Evolutionary conservation across 2,888 invertebrate genomes (phyloP).

Genomic region (Arenicola marina): DNA sequence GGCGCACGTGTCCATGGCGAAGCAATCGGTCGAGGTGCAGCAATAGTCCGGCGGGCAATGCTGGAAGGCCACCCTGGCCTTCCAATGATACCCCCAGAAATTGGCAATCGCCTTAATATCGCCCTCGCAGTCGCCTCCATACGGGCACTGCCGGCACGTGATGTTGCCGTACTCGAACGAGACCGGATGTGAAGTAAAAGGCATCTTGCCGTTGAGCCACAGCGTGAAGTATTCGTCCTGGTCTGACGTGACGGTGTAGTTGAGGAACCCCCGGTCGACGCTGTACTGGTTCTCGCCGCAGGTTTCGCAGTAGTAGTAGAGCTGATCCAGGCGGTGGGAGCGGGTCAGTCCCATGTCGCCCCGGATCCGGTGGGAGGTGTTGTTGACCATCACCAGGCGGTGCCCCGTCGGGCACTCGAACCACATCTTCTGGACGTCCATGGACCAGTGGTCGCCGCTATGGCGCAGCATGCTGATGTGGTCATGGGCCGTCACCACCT

Average conservation of each 20-base stretch:
- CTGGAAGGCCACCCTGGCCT: constrained; percentile 9
- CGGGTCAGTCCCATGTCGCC: constrained; percentile 13
- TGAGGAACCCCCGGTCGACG: constrained; percentile 21
- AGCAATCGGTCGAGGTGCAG: constrained; percentile 11
- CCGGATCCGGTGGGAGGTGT: constrained; percentile 16
- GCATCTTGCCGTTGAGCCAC: constrained; percentile 13
- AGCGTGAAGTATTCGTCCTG: constrained; percentile 16
- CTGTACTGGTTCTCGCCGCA: constrained; percentile 26
- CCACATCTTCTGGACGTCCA: constrained; percentile 14
- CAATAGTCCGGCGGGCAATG: constrained; percentile 26
- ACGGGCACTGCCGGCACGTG: constrained; percentile 25
- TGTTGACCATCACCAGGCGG: constrained; percentile 19
- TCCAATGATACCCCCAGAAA: constrained; percentile 22
- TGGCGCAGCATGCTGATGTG: constrained; percentile 18
- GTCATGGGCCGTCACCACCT: constrained; percentile 2
- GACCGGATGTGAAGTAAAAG: constrained; percentile 12
- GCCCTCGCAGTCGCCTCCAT: constrained; percentile 20
- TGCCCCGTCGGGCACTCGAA: constrained; percentile 26
- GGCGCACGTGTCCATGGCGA: constrained; percentile 18
- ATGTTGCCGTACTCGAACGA: constrained; percentile 21
- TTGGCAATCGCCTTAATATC: constrained; percentile 19
- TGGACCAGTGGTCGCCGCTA: constrained; percentile 24
- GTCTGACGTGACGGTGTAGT: constrained; percentile 16
- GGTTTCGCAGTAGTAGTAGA: constrained; percentile 26
- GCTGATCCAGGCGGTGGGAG: constrained; percentile 25